These are phyloP conservation scores for Pandemis heparana DNA, from an alignment of 2,888 invertebrate species.

Conservation along the genomic window DNA sequence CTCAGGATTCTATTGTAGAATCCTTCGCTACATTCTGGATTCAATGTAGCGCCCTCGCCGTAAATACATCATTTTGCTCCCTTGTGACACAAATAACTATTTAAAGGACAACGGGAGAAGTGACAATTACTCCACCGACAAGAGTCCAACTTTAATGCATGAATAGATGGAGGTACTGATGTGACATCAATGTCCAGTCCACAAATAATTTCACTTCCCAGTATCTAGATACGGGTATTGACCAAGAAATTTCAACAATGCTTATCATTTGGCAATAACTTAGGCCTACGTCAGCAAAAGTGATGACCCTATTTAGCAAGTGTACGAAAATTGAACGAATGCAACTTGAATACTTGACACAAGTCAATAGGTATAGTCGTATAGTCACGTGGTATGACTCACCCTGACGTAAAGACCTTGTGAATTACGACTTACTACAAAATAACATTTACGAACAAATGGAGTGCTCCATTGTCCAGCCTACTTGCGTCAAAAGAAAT, in stretches of 20 bases:
- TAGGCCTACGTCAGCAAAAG: not conserved
- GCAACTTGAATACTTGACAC: not conserved
- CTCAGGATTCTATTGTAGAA: too few relatives aligned
- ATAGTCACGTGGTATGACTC: constrained; percentile 12
- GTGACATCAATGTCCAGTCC: too few relatives aligned
- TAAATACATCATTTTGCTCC: too few relatives aligned
- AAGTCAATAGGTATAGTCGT: not conserved
- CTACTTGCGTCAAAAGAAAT: not conserved
- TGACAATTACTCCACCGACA: too few relatives aligned
- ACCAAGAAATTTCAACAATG: not conserved
- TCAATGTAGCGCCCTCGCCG: too few relatives aligned
- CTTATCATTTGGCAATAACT: not conserved
- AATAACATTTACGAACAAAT: not conserved
- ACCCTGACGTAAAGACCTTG: constrained; percentile 7
- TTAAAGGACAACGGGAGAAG: too few relatives aligned
- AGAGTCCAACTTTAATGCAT: too few relatives aligned
- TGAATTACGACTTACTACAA: constrained; percentile 4
- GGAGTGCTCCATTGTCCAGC: not conserved
- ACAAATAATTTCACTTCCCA: too few relatives aligned
- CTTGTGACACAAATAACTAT: too few relatives aligned
- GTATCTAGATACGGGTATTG: not conserved
- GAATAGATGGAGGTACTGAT: too few relatives aligned
- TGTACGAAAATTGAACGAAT: not conserved
- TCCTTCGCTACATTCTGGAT: too few relatives aligned
- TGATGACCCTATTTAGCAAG: not conserved